These are phyloP conservation scores for Trematocara zebra DNA, from an alignment of 2,113 vertebrate genomes.

Conservation along the genomic window DNA sequence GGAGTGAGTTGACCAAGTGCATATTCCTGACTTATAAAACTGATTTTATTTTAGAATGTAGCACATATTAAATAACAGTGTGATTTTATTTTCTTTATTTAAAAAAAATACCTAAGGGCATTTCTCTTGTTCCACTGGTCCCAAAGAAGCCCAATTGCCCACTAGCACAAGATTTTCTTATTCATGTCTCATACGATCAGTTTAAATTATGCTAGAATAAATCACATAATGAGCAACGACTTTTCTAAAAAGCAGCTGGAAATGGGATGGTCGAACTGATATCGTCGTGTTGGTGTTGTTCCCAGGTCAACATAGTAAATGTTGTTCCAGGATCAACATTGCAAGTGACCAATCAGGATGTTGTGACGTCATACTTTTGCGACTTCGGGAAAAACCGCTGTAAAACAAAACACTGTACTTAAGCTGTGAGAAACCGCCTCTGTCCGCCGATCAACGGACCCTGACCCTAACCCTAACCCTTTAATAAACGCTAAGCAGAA, in stretches of 20 bases:
- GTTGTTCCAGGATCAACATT: too few relatives aligned
- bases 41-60: neutral
- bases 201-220: neutral
- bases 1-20: neutral
- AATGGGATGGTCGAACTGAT: too few relatives aligned
- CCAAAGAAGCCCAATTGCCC: neutral
- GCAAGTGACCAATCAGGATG: too few relatives aligned
- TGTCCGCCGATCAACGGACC: too few relatives aligned
- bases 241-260: neutral
- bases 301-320: too few relatives aligned
- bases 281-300: too few relatives aligned
- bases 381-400: too few relatives aligned
- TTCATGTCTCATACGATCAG: neutral
- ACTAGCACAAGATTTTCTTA: neutral
- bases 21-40: neutral
- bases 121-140: neutral
- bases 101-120: neutral
- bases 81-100: neutral
- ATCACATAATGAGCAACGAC: neutral
- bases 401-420: too few relatives aligned
- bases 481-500: too few relatives aligned
- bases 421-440: too few relatives aligned
- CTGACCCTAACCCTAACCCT: too few relatives aligned
- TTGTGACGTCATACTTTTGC: too few relatives aligned
- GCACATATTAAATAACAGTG: neutral